These are phyloP conservation scores for Porites rus DNA, from an alignment of 92 coral and sea anemone species.

Conservation along the genomic window DNA sequence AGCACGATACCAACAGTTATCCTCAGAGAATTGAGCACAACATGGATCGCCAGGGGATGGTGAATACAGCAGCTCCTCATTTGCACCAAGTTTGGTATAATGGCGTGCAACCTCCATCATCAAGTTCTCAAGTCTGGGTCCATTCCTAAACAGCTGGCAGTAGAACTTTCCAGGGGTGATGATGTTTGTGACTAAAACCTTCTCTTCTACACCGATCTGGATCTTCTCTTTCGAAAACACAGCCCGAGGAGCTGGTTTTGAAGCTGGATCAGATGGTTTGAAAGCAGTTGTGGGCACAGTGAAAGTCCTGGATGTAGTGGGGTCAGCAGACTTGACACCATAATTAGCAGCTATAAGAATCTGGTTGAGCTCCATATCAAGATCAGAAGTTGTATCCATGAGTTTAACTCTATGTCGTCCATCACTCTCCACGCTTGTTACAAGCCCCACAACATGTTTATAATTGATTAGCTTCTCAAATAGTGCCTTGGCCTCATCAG, in stretches of 20 bases:
- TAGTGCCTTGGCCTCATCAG: constrained; percentile 74
- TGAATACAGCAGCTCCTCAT: constrained; percentile 81
- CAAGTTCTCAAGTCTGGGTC: constrained; percentile 71
- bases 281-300: neutral
- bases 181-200: constrained; percentile 77
- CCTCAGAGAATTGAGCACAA: constrained; percentile 94
- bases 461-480: constrained; percentile 78
- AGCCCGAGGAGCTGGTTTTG: constrained; percentile 11
- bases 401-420: constrained; percentile 82
- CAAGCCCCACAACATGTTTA: constrained; percentile 86
- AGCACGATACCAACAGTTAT: constrained; percentile 94
- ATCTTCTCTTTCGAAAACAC: constrained; percentile 65
- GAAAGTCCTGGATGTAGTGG: neutral
- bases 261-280: constrained; percentile 13
- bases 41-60: constrained; percentile 93
- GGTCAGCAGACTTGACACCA: constrained; percentile 74
- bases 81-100: constrained; percentile 74
- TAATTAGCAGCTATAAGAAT: constrained; percentile 86
- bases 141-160: constrained; percentile 83
- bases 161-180: constrained; percentile 83
- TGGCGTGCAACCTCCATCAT: constrained; percentile 77
- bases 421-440: constrained; percentile 53
- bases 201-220: constrained; percentile 75
- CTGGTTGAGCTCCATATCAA: constrained; percentile 86
- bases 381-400: constrained; percentile 89